phyloP scores from a whole-genome alignment of 1,140 invertebrate genomes.

The Drosophila insularis region DNA sequence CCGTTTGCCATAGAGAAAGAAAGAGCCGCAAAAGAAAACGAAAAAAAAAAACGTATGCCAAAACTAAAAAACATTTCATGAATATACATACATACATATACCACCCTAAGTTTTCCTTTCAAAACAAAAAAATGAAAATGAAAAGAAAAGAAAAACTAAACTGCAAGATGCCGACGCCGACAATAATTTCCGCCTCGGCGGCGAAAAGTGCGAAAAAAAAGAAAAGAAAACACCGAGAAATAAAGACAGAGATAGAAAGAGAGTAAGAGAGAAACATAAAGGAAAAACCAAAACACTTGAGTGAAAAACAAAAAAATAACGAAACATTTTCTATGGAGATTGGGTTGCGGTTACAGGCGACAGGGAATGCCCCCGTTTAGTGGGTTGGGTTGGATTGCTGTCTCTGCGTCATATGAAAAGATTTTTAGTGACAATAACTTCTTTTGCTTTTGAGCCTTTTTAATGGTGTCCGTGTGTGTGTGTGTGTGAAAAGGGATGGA shows the following conservation, averaged over 20 bases:
- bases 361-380: neutral
- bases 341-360: neutral
- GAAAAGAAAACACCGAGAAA: constrained; percentile 8
- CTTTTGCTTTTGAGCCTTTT: constrained; percentile 45
- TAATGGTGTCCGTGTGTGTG: constrained; percentile 26
- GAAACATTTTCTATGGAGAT: constrained; percentile 1
- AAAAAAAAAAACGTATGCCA: constrained; percentile 24
- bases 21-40: neutral
- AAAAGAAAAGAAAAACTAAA: constrained; percentile 13
- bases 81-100: too few relatives aligned
- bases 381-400: neutral
- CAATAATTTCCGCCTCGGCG: constrained; percentile 71
- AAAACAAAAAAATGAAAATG: constrained; percentile 17
- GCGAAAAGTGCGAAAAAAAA: constrained; percentile 35
- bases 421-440: constrained; percentile 78
- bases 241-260: constrained; percentile 33
- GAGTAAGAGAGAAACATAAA: constrained; percentile 30
- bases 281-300: constrained; percentile 31
- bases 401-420: constrained; percentile 39
- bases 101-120: constrained; percentile 36
- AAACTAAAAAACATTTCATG: constrained; percentile 37
- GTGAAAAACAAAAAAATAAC: constrained; percentile 10
- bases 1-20: neutral
- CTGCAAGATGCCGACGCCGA: constrained; percentile 52
- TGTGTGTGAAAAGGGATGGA: constrained; percentile 16